Evolutionary conservation across 2,888 invertebrate genomes (phyloP).

Genomic region (Troides aeacus): DNA sequence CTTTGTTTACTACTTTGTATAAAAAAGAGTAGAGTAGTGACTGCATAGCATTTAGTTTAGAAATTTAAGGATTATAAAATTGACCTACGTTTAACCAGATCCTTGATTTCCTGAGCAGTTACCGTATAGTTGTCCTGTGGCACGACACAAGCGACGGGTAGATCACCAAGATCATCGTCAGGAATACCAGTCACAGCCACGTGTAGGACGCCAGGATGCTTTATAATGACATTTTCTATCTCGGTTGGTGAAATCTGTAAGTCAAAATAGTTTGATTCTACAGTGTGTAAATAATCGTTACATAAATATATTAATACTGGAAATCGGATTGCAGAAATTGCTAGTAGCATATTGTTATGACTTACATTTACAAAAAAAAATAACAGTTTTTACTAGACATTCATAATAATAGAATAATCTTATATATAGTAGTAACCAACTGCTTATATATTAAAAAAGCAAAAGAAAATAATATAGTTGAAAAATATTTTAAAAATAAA

Average conservation of each 20-base stretch:
- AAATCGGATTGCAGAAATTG: too few relatives aligned
- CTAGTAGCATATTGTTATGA: too few relatives aligned
- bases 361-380: too few relatives aligned
- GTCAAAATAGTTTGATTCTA: not conserved
- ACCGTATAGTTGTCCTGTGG: slow-evolving; percentile 33
- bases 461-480: too few relatives aligned
- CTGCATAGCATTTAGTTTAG: too few relatives aligned
- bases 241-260: slow-evolving; percentile 50
- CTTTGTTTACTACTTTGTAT: too few relatives aligned
- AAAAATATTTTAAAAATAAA: not conserved
- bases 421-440: too few relatives aligned
- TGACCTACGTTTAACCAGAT: slow-evolving; percentile 51
- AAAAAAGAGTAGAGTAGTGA: too few relatives aligned
- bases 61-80: not conserved
- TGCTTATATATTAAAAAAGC: too few relatives aligned
- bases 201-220: slow-evolving; percentile 45
- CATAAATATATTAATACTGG: too few relatives aligned
- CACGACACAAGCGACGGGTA: slow-evolving; percentile 56
- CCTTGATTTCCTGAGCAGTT: slow-evolving; percentile 51
- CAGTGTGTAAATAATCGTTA: not conserved
- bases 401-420: too few relatives aligned
- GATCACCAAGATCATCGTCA: slow-evolving; percentile 47
- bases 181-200: slow-evolving; percentile 53
- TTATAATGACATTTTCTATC: slow-evolving; percentile 13
- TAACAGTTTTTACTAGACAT: too few relatives aligned